These are phyloP conservation scores for Tanaodytes sp. DNA, from an alignment of 2,888 invertebrate genomes.

Conservation along the genomic window DNA sequence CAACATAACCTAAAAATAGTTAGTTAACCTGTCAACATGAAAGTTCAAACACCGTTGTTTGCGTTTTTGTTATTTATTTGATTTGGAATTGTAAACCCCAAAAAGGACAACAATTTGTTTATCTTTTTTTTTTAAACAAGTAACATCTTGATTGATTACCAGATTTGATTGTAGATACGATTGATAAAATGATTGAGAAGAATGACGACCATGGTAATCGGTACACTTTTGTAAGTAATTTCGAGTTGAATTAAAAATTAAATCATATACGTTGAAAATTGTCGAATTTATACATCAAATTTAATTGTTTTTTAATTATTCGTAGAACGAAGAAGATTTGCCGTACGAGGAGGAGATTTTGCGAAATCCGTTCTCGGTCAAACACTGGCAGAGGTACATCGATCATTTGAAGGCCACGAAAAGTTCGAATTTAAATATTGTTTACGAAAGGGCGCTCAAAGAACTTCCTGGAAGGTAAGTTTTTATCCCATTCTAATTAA, in stretches of 20 bases:
- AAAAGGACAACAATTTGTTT: too few relatives aligned
- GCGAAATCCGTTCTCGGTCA: constrained; percentile 96
- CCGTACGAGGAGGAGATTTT: constrained; percentile 99
- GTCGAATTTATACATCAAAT: not conserved
- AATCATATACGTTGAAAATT: too few relatives aligned
- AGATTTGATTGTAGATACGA: too few relatives aligned
- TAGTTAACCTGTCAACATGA: too few relatives aligned
- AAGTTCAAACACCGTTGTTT: too few relatives aligned
- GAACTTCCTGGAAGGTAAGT: constrained; percentile 93
- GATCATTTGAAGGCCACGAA: constrained; percentile 93
- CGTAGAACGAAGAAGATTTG: constrained; percentile 94
- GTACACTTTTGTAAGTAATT: constrained; percentile 33
- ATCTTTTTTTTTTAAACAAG: too few relatives aligned
- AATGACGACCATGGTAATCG: constrained; percentile 25
- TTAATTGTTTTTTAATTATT: constrained; percentile 54
- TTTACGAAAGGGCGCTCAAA: constrained; percentile 96
- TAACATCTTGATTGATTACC: too few relatives aligned
- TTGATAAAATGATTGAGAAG: constrained; percentile 19
- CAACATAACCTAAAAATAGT: too few relatives aligned
- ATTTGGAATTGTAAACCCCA: too few relatives aligned
- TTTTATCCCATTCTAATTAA: too few relatives aligned
- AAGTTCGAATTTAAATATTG: constrained; percentile 87
- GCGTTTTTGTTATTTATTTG: too few relatives aligned
- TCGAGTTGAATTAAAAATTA: not conserved
- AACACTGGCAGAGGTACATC: constrained; percentile 98